These are phyloP conservation scores for Esox masquinongy DNA, from an alignment of 2,797 vertebrate genomes.

Conservation along the genomic window DNA sequence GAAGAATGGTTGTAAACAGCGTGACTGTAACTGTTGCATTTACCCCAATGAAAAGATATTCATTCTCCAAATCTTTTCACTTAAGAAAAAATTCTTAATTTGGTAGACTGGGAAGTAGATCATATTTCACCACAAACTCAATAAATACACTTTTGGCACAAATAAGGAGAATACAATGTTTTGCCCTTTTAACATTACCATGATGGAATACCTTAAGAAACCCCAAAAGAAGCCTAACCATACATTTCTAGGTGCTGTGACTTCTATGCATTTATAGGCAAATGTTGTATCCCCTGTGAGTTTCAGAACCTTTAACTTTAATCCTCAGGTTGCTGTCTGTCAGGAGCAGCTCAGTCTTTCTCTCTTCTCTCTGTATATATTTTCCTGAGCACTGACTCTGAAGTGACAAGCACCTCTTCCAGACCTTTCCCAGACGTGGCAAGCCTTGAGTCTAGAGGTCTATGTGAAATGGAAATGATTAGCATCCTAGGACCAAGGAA, in stretches of 20 bases:
- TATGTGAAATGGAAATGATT: constrained; percentile 50
- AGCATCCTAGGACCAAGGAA: constrained; percentile 56
- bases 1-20: background rate
- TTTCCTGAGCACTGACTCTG: constrained; percentile 14
- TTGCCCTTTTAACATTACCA: background rate
- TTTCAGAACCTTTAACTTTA: background rate
- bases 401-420: constrained; percentile 34
- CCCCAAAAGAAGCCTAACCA: background rate
- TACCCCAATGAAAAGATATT: background rate
- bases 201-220: background rate
- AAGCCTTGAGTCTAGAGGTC: constrained; percentile 20
- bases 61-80: too few species aligned
- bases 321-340: background rate
- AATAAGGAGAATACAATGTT: background rate
- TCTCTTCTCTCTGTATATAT: constrained; percentile 18
- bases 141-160: background rate
- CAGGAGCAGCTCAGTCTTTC: constrained; percentile 12
- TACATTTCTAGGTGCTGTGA: background rate
- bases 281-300: background rate
- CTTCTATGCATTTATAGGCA: background rate
- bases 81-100: too few species aligned
- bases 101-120: too few species aligned
- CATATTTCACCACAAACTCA: too few species aligned
- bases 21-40: background rate
- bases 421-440: constrained; percentile 30